These are phyloP conservation scores for Callipepla squamata DNA, from an alignment of 2,113 vertebrate species.

Conservation along the genomic window DNA sequence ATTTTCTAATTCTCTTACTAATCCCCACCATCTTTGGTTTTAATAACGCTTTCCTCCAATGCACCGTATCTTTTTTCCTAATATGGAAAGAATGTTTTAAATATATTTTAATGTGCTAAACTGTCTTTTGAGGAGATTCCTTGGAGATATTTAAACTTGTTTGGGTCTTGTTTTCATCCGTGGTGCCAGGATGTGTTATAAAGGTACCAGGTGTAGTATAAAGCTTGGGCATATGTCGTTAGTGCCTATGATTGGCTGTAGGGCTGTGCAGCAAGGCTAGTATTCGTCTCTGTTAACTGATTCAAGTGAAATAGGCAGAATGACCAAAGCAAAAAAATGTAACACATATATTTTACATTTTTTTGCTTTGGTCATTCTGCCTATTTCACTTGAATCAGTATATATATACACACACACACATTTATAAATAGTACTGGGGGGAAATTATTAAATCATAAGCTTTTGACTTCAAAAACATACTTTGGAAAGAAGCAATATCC, in stretches of 20 bases:
- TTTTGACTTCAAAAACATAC: background rate
- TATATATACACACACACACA: too few species aligned
- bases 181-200: background rate
- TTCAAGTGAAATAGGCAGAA: background rate
- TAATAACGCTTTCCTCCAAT: background rate
- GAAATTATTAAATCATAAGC: background rate
- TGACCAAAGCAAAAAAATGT: background rate
- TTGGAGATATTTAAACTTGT: background rate
- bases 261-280: background rate
- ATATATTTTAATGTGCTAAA: background rate
- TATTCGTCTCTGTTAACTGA: rapidly evolving
- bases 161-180: background rate
- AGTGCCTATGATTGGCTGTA: background rate
- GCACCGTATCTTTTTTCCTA: background rate
- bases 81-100: background rate
- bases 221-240: background rate
- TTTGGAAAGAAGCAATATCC: background rate
- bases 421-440: background rate
- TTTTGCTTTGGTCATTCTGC: too few species aligned
- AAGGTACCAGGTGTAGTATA: background rate
- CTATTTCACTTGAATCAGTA: too few species aligned
- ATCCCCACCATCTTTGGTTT: background rate
- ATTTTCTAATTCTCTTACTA: background rate
- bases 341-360: too few species aligned
- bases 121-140: background rate